Evolutionary conservation across 2,797 vertebrate genomes (phyloP).

Genomic region (Sebastes iracundus): DNA sequence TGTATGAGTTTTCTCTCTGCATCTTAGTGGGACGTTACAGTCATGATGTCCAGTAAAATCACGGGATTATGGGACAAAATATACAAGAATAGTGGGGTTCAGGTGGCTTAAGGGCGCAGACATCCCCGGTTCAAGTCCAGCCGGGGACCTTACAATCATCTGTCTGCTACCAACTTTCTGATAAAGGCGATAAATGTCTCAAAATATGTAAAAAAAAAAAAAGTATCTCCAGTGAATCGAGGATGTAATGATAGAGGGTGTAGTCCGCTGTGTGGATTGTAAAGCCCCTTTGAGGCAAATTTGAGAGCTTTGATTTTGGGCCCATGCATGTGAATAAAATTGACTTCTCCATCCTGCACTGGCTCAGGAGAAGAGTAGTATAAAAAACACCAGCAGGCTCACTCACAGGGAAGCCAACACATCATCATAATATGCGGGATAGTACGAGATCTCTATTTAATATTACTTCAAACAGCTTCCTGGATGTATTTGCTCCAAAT

Average conservation of each 20-base stretch:
- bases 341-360: background rate
- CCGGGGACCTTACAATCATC: background rate
- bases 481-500: background rate
- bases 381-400: background rate
- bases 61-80: background rate
- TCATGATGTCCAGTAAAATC: constrained; percentile 19
- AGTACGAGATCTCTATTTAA: background rate
- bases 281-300: background rate
- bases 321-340: background rate
- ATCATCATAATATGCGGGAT: background rate
- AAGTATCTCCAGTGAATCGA: background rate
- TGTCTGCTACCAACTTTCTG: background rate
- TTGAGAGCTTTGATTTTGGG: background rate
- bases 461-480: background rate
- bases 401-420: background rate
- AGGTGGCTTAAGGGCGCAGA: background rate
- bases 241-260: background rate
- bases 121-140: background rate
- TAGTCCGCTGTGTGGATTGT: background rate
- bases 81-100: background rate
- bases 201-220: background rate
- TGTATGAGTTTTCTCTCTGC: constrained; percentile 1
- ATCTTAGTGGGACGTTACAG: background rate
- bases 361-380: background rate
- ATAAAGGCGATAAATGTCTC: background rate